Percentiles rank a stretch among this genome's conserved stretches.
Conservation (phyloP, 2,888 invertebrate species). For the Saturnia japonica region DNA sequence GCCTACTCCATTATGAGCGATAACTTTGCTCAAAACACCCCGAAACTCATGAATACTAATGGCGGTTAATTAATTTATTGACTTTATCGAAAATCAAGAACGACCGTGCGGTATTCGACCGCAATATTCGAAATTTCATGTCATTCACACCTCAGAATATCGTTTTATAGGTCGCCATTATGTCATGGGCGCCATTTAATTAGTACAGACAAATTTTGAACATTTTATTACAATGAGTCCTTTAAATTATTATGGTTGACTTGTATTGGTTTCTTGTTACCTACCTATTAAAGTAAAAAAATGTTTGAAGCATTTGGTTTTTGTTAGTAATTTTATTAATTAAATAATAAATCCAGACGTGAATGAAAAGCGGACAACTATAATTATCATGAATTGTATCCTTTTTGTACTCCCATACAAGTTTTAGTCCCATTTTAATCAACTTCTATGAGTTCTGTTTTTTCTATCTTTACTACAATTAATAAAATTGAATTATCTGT, state of each 20-base stretch:
- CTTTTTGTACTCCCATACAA: no score
- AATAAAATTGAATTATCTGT: no score
- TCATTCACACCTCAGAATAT: constrained; percentile 1
- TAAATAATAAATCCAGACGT: no score
- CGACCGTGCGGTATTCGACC: neutral
- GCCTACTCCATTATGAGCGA: neutral
- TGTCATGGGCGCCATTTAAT: neutral
- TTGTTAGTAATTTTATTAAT: neutral
- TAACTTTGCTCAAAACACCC: neutral
- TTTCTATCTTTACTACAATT: no score
- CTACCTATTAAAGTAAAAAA: neutral
- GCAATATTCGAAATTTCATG: neutral
- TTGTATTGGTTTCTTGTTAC: neutral
- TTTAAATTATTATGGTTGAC: neutral
- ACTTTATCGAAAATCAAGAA: constrained; percentile 5
- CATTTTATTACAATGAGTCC: neutral
- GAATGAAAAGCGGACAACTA: no score
- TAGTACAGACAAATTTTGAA: neutral
- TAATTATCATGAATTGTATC: no score
- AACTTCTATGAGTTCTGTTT: no score
- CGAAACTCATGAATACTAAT: constrained; percentile 11
- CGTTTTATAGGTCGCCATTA: neutral
- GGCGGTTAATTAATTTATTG: constrained; percentile 7
- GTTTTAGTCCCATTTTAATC: no score
- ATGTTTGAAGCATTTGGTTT: no score